Evolutionary conservation across 2,113 vertebrate genomes (phyloP).

Genomic region (Megaleporinus macrocephalus): DNA sequence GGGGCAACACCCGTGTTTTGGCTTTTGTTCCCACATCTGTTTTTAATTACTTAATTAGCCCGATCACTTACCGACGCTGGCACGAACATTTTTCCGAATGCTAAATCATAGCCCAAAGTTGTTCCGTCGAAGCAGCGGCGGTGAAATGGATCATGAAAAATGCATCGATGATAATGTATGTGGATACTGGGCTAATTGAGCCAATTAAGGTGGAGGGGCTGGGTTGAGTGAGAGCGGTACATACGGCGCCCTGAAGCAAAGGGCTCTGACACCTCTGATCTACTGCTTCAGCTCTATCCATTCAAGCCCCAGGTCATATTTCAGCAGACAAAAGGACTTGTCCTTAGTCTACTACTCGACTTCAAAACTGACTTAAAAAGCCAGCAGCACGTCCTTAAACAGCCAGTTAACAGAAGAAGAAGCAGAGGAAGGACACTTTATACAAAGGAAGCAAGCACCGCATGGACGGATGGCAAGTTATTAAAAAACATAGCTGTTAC

Average conservation of each 20-base stretch:
- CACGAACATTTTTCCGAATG: constrained; percentile 74
- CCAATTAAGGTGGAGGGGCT: constrained; percentile 73
- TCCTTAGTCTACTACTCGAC: constrained; percentile 52
- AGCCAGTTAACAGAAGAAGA: neutral
- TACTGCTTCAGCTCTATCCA: constrained; percentile 70
- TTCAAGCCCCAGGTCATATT: constrained; percentile 72
- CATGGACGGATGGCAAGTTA: too few species aligned
- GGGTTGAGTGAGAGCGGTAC: constrained; percentile 68
- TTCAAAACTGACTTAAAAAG: constrained; percentile 46
- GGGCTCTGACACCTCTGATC: constrained; percentile 74
- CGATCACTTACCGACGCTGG: constrained; percentile 79
- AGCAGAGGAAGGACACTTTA: neutral
- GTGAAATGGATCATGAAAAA: constrained; percentile 79
- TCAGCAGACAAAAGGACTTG: constrained; percentile 76
- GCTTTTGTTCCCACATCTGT: constrained; percentile 80
- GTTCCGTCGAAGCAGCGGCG: constrained; percentile 68
- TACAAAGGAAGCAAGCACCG: neutral
- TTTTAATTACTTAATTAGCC: constrained; percentile 84
- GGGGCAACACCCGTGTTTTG: constrained; percentile 79
- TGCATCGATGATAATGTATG: constrained; percentile 76
- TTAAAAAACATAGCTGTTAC: neutral
- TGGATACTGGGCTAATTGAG: constrained; percentile 80
- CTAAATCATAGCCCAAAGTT: constrained; percentile 79
- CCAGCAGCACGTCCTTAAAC: constrained; percentile 15
- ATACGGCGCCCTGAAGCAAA: constrained; percentile 65